Evolutionary conservation across 2,113 vertebrate genomes (phyloP), one percentile per base, ranked within the genome.

Genomic region (Arvicanthis niloticus): DNA sequence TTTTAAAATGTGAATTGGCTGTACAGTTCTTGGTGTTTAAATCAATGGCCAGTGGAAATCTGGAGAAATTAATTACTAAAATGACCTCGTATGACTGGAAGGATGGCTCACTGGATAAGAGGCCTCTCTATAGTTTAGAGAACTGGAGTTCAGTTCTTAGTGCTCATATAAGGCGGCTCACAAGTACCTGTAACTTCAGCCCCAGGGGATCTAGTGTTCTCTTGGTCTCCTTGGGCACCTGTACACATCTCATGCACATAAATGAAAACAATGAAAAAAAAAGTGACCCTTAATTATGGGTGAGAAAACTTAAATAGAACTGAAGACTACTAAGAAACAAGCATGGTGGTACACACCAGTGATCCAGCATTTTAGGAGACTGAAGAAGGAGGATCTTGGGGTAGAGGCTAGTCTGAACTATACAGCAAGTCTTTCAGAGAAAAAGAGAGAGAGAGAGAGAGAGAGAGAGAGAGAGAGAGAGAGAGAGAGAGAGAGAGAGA

Each of bases 271-370:
- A 60, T n/a, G 58, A 29, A 19, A 56, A 56, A 12, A 12, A 56
- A 91, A 80, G 31, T 88, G 68, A 73, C 6, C 19, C 68, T 65
- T 94, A 95, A 88, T 82, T 68, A 85, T 87, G 12, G 65, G 53
- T 68, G 48, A 67, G 73, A 96, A 78, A 94, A 51, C 95, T 10
- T 91, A 90, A 95, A 62, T 22, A 89, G 84, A 94, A 81, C 67
- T 96, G 72, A 86, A 94, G 48, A 78, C 65, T 31, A 56, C 56
- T 72, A 67, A 93, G 9, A 65, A 24, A 58, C 40, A 42, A 31
- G 53, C 15, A 40, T 73, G 51, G 37, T 88, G 86, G 48, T 37
- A 72, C 37, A n/a, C 12, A 65, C 4, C 13, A 29, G 48, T 72
- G 48, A 53, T 40, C 37, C 48, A 56, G 67, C 48, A 56, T n/a